Percentiles rank a stretch among this genome's conserved stretches.
These are phyloP conservation scores for Herpetotheres cachinnans DNA, from an alignment of 2,113 vertebrate genomes.

Conservation along the genomic window DNA sequence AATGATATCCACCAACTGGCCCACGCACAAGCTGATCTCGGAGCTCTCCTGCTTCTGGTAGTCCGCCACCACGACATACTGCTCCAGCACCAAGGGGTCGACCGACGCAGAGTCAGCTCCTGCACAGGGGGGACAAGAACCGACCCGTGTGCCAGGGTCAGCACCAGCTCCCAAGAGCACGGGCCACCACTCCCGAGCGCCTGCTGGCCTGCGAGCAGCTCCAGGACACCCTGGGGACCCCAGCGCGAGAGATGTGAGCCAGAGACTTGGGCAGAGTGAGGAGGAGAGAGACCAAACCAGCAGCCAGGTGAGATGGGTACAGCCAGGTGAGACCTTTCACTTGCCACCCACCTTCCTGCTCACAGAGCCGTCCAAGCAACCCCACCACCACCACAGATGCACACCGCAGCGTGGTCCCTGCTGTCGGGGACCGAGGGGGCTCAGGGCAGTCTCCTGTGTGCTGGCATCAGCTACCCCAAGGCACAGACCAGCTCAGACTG, in stretches of 20 bases:
- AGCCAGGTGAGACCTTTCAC: neutral
- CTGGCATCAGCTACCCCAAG: neutral
- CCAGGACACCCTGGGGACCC: neutral
- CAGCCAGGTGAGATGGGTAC: constrained; percentile 17
- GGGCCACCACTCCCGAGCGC: neutral
- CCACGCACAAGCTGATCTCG: constrained; percentile 93
- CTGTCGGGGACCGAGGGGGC: rapidly evolving
- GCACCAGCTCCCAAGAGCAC: neutral
- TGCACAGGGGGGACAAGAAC: constrained; percentile 52
- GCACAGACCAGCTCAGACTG: neutral
- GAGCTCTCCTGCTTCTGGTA: constrained; percentile 99
- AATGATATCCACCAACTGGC: constrained; percentile 97
- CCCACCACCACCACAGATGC: neutral
- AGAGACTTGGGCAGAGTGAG: neutral
- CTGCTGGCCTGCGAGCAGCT: neutral
- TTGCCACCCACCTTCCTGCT: neutral
- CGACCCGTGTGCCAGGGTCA: neutral
- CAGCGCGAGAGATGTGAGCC: neutral
- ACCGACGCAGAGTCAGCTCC: constrained; percentile 82
- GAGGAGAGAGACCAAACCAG: neutral
- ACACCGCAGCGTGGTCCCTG: neutral
- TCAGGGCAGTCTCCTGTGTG: neutral
- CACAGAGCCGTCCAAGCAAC: neutral
- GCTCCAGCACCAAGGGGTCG: constrained; percentile 91
- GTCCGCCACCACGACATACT: constrained; percentile 93